Evolutionary conservation across 64 coral and sea anemone genomes (phyloP).

Genomic region (Actinia equina): DNA sequence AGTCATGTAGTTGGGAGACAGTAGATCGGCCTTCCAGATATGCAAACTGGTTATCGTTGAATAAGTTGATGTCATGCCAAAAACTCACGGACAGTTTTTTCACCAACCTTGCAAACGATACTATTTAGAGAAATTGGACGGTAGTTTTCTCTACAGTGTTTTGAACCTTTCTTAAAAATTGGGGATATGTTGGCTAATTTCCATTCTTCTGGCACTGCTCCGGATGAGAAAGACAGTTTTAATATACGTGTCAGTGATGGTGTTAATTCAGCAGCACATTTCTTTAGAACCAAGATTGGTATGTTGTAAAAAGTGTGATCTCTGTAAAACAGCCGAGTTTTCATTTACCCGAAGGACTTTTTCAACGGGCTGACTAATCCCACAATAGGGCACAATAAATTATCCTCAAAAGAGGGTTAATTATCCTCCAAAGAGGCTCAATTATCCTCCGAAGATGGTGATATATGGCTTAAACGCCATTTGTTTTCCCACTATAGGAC

Average conservation of each 20-base stretch:
- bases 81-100: conserved; percentile 45
- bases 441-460: too few species aligned
- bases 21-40: conserved; percentile 5
- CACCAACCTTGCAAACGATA: conserved; percentile 48
- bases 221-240: conserved; percentile 9
- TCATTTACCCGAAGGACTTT: too few species aligned
- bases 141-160: conserved; percentile 26
- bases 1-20: conserved; percentile 6
- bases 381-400: too few species aligned
- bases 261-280: too few species aligned
- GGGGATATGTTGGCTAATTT: conserved; percentile 23
- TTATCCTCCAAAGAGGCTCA: too few species aligned
- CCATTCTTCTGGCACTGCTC: conserved; percentile 1
- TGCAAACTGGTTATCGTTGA: conserved; percentile 1
- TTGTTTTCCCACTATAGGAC: too few species aligned
- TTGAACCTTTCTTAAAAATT: conserved; percentile 22
- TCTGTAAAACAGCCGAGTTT: too few species aligned
- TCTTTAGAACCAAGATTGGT: too few species aligned
- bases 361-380: too few species aligned
- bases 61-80: conserved; percentile 4
- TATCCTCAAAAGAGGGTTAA: too few species aligned
- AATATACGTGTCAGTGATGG: background rate
- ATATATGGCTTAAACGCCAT: too few species aligned
- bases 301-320: too few species aligned
- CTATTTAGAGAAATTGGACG: conserved; percentile 27